Evolutionary conservation across 2,888 invertebrate species (phyloP).

Genomic region (Sesia bembeciformis): DNA sequence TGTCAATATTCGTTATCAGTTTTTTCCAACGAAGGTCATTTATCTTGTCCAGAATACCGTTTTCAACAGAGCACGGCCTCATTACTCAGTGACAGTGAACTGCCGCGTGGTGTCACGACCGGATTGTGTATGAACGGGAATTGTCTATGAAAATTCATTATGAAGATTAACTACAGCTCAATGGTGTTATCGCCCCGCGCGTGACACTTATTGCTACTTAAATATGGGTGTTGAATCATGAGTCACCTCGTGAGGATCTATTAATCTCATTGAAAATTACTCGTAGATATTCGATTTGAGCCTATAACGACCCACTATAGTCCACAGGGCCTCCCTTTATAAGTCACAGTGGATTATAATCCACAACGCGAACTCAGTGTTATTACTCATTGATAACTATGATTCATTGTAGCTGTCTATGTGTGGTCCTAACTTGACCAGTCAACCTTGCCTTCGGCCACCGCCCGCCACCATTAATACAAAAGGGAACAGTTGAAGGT

Average conservation of each 20-base stretch:
- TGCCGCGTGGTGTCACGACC: slow-evolving; percentile 13
- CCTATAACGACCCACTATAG: too few relatives aligned
- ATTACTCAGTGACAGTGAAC: slow-evolving; percentile 29
- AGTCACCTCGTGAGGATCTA: neutral
- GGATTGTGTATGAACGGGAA: slow-evolving; percentile 18
- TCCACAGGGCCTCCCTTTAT: too few relatives aligned
- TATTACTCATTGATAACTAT: too few relatives aligned
- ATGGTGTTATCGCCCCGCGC: slow-evolving; percentile 16
- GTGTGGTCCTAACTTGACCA: too few relatives aligned
- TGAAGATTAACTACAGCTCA: slow-evolving; percentile 37
- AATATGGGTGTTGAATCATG: slow-evolving; percentile 5
- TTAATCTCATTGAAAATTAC: too few relatives aligned
- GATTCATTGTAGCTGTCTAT: too few relatives aligned
- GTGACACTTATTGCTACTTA: slow-evolving; percentile 21
- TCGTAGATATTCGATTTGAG: too few relatives aligned
- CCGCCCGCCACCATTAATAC: too few relatives aligned
- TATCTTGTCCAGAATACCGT: slow-evolving; percentile 12
- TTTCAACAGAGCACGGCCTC: slow-evolving; percentile 15
- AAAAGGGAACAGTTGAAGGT: too few relatives aligned
- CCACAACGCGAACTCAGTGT: too few relatives aligned
- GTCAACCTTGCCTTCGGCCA: too few relatives aligned
- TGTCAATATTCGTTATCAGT: slow-evolving; percentile 6
- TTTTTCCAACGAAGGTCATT: neutral
- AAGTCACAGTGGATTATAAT: too few relatives aligned
- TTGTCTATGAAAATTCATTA: slow-evolving; percentile 49